A percentile compares a stretch with the other conserved stretches of the same genome.
These are phyloP conservation scores for Conus betulinus DNA, from an alignment of 1,140 invertebrate genomes.

Conservation along the genomic window DNA sequence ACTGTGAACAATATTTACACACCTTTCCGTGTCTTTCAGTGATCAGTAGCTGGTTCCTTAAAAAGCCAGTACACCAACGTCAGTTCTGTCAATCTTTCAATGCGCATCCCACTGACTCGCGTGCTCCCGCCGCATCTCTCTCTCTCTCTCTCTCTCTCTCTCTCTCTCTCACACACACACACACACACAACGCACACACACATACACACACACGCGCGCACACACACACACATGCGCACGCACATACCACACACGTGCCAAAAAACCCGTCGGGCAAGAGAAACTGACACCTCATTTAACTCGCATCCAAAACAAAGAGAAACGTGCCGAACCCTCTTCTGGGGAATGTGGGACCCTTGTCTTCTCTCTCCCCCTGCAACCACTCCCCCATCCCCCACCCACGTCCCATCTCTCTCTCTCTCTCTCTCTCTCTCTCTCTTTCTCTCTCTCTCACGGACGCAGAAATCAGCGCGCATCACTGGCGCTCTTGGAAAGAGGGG, in stretches of 20 bases:
- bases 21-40: no score
- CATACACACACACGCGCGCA: not conserved
- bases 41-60: no score
- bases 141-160: no score
- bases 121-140: no score
- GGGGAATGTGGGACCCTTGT: not conserved
- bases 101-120: no score
- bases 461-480: not conserved
- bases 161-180: not conserved
- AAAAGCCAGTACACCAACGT: no score
- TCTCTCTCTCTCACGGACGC: not conserved
- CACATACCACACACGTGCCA: not conserved
- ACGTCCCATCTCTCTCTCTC: no score
- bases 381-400: not conserved
- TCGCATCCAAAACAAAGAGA: not conserved
- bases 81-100: no score
- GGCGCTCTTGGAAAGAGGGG: no score
- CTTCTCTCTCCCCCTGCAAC: not conserved
- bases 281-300: constrained; percentile 4
- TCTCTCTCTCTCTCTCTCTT: no score
- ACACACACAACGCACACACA: not conserved
- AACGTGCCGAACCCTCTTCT: no score
- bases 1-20: no score
- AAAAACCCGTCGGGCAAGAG: not conserved
- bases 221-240: not conserved